Evolutionary conservation across 2,113 vertebrate species (phyloP).

Genomic region (Oreochromis niloticus): DNA sequence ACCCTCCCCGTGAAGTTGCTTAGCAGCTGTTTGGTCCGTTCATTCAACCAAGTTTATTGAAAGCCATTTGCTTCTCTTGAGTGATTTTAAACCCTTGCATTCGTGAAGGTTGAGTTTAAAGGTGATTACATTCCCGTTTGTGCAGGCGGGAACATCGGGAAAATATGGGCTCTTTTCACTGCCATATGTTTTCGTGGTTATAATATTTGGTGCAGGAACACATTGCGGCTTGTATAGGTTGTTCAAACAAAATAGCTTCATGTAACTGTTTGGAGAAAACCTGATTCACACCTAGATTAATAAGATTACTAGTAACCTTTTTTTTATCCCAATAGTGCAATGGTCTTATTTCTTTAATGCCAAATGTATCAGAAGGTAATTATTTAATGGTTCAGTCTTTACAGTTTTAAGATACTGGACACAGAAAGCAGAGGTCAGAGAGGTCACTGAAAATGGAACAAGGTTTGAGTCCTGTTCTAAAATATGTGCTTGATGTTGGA

Average conservation of each 20-base stretch:
- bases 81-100: not conserved
- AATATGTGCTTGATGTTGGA: not conserved
- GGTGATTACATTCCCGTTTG: not conserved
- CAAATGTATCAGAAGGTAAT: not conserved
- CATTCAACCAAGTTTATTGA: not conserved
- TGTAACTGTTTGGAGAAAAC: not conserved
- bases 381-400: not conserved
- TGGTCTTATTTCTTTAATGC: not conserved
- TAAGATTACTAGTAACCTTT: not conserved
- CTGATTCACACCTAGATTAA: not conserved
- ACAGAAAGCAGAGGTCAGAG: not conserved
- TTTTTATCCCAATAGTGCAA: not conserved
- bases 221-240: not conserved
- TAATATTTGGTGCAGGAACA: not conserved
- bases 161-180: not conserved
- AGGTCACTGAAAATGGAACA: not conserved
- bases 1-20: not conserved
- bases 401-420: not conserved
- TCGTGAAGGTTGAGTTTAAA: not conserved
- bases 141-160: not conserved
- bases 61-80: not conserved
- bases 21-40: not conserved
- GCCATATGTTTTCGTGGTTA: slow-evolving; percentile 5
- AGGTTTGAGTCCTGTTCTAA: not conserved
- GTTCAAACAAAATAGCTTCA: not conserved